A percentile compares a stretch with the other conserved stretches of the same genome.
Evolutionary conservation across 2,797 vertebrate genomes (phyloP).

Genomic region (Amblyopsis hoosieri): DNA sequence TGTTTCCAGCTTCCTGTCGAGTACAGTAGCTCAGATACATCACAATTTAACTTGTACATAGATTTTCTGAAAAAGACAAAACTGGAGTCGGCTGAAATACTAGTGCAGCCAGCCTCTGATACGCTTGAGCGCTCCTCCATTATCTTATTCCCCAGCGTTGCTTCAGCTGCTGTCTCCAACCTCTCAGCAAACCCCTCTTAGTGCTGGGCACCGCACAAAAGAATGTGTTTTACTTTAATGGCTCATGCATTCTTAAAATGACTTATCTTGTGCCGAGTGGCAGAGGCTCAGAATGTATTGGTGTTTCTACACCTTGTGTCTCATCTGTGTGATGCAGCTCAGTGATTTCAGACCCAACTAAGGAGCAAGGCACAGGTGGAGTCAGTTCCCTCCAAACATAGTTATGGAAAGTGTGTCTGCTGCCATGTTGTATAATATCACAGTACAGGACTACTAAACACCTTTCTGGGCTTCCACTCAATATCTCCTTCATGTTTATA

Average conservation of each 20-base stretch:
- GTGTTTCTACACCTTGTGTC: constrained; percentile 15
- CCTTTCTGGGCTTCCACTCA: no score
- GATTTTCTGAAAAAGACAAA: constrained; percentile 54
- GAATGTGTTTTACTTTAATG: constrained; percentile 55
- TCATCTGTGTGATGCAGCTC: constrained; percentile 34
- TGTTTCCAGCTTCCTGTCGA: no score
- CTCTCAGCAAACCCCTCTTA: constrained; percentile 36
- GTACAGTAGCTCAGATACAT: constrained; percentile 17
- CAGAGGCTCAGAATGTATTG: constrained; percentile 15
- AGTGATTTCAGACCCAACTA: constrained; percentile 18
- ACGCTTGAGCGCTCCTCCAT: constrained; percentile 36
- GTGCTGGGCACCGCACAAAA: constrained; percentile 30
- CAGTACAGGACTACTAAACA: no score
- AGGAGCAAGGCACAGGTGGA: background rate
- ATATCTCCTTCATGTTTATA: no score
- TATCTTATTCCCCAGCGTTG: constrained; percentile 36
- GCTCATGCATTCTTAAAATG: constrained; percentile 63
- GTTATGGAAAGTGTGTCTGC: no score
- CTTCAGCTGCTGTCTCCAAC: constrained; percentile 20
- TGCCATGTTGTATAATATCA: no score
- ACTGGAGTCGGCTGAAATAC: constrained; percentile 58
- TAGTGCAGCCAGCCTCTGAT: constrained; percentile 37
- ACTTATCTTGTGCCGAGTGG: constrained; percentile 28
- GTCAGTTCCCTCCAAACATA: no score
- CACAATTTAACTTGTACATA: constrained; percentile 23